Conservation (phyloP, 1,140 invertebrate species). For the Oncopeltus fasciatus region DNA sequence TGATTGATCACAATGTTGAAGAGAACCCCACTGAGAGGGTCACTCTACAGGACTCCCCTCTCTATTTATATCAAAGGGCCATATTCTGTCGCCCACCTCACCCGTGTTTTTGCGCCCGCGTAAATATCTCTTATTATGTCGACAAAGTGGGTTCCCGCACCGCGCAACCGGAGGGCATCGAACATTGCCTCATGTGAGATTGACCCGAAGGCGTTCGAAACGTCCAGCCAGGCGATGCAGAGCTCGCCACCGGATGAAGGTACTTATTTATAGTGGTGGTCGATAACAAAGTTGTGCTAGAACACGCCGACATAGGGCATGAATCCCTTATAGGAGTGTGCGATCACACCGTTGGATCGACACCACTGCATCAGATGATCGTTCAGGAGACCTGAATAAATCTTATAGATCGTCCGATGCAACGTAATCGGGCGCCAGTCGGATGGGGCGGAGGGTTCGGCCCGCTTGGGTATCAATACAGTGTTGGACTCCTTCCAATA, state of each 20-base stretch:
- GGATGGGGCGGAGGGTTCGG: slow-evolving; percentile 19
- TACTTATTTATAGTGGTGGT: slow-evolving; percentile 21
- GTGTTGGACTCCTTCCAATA: slow-evolving; percentile 24
- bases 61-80: slow-evolving; percentile 25
- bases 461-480: slow-evolving; percentile 28
- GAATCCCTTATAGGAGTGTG: slow-evolving; percentile 20
- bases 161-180: slow-evolving; percentile 10
- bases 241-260: slow-evolving; percentile 14
- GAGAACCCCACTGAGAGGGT: slow-evolving; percentile 29
- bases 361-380: slow-evolving; percentile 7
- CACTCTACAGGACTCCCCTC: slow-evolving; percentile 30
- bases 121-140: slow-evolving; percentile 22
- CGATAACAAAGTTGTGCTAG: slow-evolving; percentile 5
- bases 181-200: slow-evolving; percentile 27
- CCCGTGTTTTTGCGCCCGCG: neutral
- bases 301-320: slow-evolving; percentile 4
- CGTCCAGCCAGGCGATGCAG: slow-evolving; percentile 28
- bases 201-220: slow-evolving; percentile 27
- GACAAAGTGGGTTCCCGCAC: neutral
- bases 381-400: slow-evolving; percentile 26
- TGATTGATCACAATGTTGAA: slow-evolving; percentile 32
- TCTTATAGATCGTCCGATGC: slow-evolving; percentile 26
- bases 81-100: neutral
- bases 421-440: slow-evolving; percentile 30
- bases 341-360: neutral